These are phyloP conservation scores for Parelbella ahira DNA, from an alignment of 2,888 invertebrate genomes.

Conservation along the genomic window DNA sequence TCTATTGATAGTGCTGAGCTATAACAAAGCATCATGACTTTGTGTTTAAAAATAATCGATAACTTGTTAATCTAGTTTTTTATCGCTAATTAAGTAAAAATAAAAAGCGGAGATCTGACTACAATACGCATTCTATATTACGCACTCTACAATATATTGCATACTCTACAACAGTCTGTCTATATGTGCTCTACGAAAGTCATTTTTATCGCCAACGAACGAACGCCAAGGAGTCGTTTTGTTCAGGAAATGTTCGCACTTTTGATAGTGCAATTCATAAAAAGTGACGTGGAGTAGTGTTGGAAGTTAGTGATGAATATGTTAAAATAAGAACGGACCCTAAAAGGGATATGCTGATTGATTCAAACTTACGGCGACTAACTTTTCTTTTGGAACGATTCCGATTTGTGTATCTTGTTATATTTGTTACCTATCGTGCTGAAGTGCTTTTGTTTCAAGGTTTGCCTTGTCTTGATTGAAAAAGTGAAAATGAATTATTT, in stretches of 20 bases:
- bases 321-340: slow-evolving; percentile 22
- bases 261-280: slow-evolving; percentile 36
- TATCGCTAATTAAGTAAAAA: no score
- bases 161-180: no score
- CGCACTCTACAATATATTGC: no score
- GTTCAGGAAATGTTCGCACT: slow-evolving; percentile 34
- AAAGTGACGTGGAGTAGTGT: slow-evolving; percentile 30
- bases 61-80: no score
- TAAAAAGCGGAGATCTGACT: no score
- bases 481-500: no score
- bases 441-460: slow-evolving; percentile 12
- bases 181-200: no score
- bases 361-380: slow-evolving; percentile 18
- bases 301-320: slow-evolving; percentile 33
- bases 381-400: slow-evolving; percentile 15
- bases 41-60: no score
- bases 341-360: slow-evolving; percentile 21
- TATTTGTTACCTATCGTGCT: slow-evolving; percentile 21
- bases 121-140: no score
- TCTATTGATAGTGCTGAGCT: no score
- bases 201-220: slow-evolving; percentile 35
- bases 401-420: slow-evolving; percentile 19
- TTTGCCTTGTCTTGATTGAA: slow-evolving; percentile 1
- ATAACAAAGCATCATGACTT: no score
- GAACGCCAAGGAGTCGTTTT: slow-evolving; percentile 34